These are phyloP conservation scores for Apaloderma vittatum DNA, from an alignment of 2,113 vertebrate species.

Conservation along the genomic window DNA sequence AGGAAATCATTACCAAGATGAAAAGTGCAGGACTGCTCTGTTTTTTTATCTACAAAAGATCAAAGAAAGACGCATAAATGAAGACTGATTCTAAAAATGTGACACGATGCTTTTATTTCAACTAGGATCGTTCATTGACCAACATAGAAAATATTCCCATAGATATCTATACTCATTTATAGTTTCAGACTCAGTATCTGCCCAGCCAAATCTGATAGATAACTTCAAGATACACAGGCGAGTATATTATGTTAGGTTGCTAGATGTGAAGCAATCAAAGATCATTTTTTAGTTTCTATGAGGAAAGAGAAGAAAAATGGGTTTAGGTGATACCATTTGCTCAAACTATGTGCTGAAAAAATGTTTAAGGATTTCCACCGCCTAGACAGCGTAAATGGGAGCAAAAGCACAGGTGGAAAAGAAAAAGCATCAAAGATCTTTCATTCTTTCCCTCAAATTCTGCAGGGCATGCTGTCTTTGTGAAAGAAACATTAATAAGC, in stretches of 20 bases:
- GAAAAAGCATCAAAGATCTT: neutral
- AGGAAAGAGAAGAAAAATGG: neutral
- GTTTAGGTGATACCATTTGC: neutral
- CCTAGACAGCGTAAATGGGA: neutral
- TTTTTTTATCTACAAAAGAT: neutral
- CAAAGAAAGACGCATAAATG: neutral
- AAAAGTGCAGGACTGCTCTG: neutral
- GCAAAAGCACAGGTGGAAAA: neutral
- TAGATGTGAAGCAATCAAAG: neutral
- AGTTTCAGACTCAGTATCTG: neutral
- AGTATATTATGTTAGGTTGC: neutral
- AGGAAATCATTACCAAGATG: neutral
- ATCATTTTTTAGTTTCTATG: neutral
- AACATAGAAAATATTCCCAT: neutral
- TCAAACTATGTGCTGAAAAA: neutral
- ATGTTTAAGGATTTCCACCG: neutral
- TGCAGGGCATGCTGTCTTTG: neutral
- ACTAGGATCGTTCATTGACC: neutral
- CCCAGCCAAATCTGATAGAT: neutral
- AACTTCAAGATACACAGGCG: neutral
- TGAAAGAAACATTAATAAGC: neutral
- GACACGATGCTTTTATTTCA: constrained; percentile 6
- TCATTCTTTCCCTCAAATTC: neutral
- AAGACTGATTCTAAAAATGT: neutral
- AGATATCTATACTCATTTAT: neutral